Evolutionary conservation across 2,113 vertebrate genomes (phyloP).

Genomic region (Numida meleagris): DNA sequence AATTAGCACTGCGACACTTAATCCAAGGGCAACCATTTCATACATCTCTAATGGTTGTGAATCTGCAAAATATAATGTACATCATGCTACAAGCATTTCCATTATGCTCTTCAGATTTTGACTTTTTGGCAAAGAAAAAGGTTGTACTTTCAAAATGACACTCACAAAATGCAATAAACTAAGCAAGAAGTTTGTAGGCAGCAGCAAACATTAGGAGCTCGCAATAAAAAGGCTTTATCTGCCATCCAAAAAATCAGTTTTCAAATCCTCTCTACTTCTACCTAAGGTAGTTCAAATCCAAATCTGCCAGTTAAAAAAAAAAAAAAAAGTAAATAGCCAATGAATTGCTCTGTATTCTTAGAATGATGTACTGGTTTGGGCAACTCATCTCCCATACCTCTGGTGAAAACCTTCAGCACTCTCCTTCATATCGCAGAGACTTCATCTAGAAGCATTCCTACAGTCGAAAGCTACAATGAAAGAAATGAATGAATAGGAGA

Average conservation of each 20-base stretch:
- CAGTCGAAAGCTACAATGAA: neutral
- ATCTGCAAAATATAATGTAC: neutral
- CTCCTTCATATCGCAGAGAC: neutral
- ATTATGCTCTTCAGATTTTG: neutral
- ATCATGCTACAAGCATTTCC: neutral
- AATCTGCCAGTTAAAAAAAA: neutral
- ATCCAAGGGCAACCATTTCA: neutral
- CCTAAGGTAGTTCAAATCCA: neutral
- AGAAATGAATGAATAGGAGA: neutral
- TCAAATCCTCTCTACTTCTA: neutral
- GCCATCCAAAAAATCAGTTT: neutral
- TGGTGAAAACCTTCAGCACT: neutral
- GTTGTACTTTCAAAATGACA: neutral
- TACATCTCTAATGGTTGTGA: neutral
- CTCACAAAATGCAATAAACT: neutral
- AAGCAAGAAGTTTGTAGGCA: neutral
- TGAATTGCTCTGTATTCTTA: neutral
- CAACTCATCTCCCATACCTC: neutral
- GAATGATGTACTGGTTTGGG: neutral
- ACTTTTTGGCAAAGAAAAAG: neutral
- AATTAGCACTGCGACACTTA: neutral
- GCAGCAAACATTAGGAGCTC: neutral
- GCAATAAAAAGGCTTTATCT: neutral
- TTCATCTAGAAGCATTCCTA: neutral
- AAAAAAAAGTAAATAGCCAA: no score